Conservation (phyloP, 2,113 vertebrate genomes). For the Coptodon rendalli region DNA sequence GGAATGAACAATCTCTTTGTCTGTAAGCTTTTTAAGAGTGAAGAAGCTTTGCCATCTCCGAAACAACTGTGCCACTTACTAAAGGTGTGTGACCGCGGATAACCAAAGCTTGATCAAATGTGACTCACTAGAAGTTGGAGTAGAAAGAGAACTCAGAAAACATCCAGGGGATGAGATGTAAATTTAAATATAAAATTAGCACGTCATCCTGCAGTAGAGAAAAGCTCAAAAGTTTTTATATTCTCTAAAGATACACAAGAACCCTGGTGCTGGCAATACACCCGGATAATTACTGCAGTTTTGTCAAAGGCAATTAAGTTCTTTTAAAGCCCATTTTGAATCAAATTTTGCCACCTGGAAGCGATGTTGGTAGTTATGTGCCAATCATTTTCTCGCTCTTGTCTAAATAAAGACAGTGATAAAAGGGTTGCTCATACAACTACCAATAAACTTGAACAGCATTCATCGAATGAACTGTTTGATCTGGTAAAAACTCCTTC, state of each 20-base stretch:
- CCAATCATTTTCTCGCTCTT: not conserved
- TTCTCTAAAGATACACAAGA: not conserved
- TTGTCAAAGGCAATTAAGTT: not conserved
- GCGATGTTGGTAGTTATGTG: not conserved
- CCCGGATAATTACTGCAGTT: accelerated
- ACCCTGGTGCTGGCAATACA: not conserved
- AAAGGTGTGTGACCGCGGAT: not conserved
- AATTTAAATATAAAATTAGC: not conserved
- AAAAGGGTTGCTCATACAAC: not conserved
- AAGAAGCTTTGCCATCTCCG: not conserved
- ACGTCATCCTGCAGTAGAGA: not conserved
- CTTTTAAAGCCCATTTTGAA: not conserved
- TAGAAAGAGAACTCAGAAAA: not conserved
- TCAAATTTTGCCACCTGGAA: not conserved
- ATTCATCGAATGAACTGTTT: not conserved
- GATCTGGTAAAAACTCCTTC: not conserved
- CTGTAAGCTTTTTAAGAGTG: conserved; percentile 22
- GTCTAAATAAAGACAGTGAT: not conserved
- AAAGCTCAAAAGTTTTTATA: not conserved
- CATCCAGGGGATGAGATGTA: not conserved
- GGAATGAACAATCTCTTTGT: not conserved
- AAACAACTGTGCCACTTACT: not conserved
- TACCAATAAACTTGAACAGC: not conserved
- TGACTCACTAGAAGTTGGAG: not conserved
- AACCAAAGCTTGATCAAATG: not conserved